phyloP scores from a whole-genome alignment of 2,113 vertebrate species.

The Dinomys branickii region DNA sequence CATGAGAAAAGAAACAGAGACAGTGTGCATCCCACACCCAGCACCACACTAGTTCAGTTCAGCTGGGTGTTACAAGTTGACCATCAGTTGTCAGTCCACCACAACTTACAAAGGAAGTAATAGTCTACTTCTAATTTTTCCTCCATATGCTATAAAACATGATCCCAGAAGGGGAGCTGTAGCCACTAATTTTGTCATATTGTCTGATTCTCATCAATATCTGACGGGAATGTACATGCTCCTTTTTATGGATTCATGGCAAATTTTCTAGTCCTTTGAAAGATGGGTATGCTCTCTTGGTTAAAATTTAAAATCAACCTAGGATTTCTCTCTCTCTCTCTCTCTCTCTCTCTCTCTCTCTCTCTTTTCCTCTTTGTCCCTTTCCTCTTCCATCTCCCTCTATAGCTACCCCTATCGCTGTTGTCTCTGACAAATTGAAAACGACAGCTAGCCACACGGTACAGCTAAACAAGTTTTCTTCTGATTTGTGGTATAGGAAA shows the following conservation, averaged over 20 bases:
- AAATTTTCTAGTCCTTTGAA: background rate
- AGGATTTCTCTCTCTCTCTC: background rate
- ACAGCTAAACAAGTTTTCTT: background rate
- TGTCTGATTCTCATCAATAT: background rate
- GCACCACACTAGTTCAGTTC: too few relatives aligned
- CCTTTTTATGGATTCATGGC: background rate
- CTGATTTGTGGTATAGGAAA: background rate
- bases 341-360: background rate
- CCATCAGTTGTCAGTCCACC: too few relatives aligned
- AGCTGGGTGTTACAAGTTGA: too few relatives aligned
- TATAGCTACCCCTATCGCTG: background rate
- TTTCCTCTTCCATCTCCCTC: background rate
- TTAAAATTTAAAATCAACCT: background rate
- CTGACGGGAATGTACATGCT: background rate
- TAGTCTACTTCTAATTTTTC: background rate
- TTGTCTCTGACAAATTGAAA: background rate
- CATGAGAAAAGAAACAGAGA: too few relatives aligned
- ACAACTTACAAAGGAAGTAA: background rate
- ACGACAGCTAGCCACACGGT: background rate
- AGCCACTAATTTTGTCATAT: background rate
- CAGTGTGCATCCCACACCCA: too few relatives aligned
- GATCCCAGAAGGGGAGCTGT: accelerated
- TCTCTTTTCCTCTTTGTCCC: background rate
- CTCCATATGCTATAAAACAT: background rate
- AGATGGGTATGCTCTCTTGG: background rate